Percentiles rank a stretch among this genome's conserved stretches.
Conservation (phyloP, 2,888 invertebrate species). For the Nezara viridula region DNA sequence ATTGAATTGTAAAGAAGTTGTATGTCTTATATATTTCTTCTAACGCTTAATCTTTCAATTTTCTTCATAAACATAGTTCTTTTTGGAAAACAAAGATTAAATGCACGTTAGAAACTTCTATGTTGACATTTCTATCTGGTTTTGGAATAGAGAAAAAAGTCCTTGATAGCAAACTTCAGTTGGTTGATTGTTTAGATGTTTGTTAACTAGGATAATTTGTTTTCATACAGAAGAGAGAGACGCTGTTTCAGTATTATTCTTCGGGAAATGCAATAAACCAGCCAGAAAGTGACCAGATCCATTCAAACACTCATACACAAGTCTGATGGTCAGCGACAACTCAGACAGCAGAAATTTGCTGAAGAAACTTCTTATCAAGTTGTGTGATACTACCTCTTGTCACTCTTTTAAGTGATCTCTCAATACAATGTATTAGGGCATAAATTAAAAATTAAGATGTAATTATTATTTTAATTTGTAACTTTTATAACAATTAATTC, state of each 20-base stretch:
- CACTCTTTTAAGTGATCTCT: conserved; percentile 44
- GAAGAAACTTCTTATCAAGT: conserved; percentile 27
- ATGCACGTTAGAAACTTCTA: conserved; percentile 15
- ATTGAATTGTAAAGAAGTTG: conserved; percentile 1
- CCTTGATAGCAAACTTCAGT: conserved; percentile 28
- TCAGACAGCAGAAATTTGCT: conserved; percentile 48
- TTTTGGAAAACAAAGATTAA: not conserved
- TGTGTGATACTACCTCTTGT: conserved; percentile 50
- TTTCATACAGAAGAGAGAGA: conserved; percentile 64
- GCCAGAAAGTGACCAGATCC: conserved; percentile 81
- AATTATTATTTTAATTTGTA: not conserved
- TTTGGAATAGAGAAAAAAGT: conserved; percentile 24
- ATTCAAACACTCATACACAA: conserved; percentile 88
- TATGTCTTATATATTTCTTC: not conserved
- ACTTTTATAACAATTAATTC: not conserved
- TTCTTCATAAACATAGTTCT: not conserved
- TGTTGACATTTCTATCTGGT: conserved; percentile 4
- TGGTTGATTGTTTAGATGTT: conserved; percentile 36
- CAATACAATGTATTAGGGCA: conserved; percentile 40
- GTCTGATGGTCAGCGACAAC: conserved; percentile 76
- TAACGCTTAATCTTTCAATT: conserved; percentile 20
- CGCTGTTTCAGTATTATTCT: conserved; percentile 83
- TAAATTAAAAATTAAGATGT: conserved; percentile 14
- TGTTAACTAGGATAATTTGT: conserved; percentile 53
- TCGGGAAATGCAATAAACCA: conserved; percentile 83